Base-by-base conservation (phyloP, 1,140 invertebrate genomes). In the Pogonomyrmex barbatus region DNA sequence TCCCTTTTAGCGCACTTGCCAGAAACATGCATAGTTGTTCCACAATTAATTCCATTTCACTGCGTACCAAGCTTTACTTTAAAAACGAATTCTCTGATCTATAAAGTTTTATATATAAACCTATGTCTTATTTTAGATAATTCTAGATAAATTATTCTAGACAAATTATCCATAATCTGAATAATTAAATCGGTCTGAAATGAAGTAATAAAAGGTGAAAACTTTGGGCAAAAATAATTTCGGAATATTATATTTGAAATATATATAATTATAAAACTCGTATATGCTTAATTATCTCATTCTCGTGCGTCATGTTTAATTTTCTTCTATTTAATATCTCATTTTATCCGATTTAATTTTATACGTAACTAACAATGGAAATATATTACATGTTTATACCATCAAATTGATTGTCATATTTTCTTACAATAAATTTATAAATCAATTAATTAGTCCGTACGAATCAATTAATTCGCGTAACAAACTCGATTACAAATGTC, bases 11-110 rank as follows among this genome's bases (percentile, higher is more conserved):
- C 24, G 36, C 52, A 45, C 30, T 70, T 71, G 54, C 67, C 78
- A 73, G 52, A 82, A 82, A 70, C 54, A 82, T 9, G 39, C 54
- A 47, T 82, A 82, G 54, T 60, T 82, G 67, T 82, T 10, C 30
- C 50, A 54, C 79, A 47, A 82, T 82, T 82, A 82, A 82, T 71
- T 82, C 24, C 50, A 39, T 73, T 30, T 50, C 67, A 36, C 14
- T n/a, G 10, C 0, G 2, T 12, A 4, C 33, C 2, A n/a, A 39
- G 47, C 39, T 45, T 70, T 70, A 2, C 4, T 4, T 33, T 50
- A 12, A n/a, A 56, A 78, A 10, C 67, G 14, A 33, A n/a, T 47
- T 10, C 42, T 47, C 8, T 14, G 60, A 71, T 60, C 10, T 58
- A 17, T 47, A 17, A 14, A n/a, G 9, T 54, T 56, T 71, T 56